Evolutionary conservation across 2,797 vertebrate genomes (phyloP).

Genomic region (Xiphophorus birchmanni): DNA sequence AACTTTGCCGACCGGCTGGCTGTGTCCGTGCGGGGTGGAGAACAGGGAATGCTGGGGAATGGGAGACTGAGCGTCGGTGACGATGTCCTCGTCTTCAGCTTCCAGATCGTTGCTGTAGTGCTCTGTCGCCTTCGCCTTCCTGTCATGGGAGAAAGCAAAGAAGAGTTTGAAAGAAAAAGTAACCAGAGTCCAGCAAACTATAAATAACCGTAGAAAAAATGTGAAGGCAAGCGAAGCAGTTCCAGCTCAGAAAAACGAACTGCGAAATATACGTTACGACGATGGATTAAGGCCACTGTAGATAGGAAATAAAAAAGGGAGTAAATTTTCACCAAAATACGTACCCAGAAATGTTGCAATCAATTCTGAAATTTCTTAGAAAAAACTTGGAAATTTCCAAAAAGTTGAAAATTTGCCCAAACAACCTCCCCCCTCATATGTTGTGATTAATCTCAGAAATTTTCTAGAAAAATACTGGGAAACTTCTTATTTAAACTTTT

Average conservation of each 20-base stretch:
- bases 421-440: no score
- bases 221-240: neutral
- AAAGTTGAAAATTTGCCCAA: no score
- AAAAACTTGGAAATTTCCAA: no score
- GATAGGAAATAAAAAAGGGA: no score
- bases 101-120: constrained; percentile 81
- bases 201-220: neutral
- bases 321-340: no score
- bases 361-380: no score
- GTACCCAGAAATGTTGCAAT: no score
- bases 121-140: constrained; percentile 82
- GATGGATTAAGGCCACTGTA: no score
- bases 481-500: neutral
- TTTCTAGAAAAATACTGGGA: no score
- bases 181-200: neutral
- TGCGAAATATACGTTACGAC: no score
- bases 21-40: constrained; percentile 85
- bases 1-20: constrained; percentile 89
- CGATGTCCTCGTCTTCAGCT: constrained; percentile 88
- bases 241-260: no score
- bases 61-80: constrained; percentile 78
- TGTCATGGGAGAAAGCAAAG: constrained; percentile 47
- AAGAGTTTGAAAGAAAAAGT: neutral
- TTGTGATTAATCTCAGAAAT: no score
- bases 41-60: constrained; percentile 85